Evolutionary conservation across 2,797 vertebrate species (phyloP).

Genomic region (Tympanoctomys barrerae): DNA sequence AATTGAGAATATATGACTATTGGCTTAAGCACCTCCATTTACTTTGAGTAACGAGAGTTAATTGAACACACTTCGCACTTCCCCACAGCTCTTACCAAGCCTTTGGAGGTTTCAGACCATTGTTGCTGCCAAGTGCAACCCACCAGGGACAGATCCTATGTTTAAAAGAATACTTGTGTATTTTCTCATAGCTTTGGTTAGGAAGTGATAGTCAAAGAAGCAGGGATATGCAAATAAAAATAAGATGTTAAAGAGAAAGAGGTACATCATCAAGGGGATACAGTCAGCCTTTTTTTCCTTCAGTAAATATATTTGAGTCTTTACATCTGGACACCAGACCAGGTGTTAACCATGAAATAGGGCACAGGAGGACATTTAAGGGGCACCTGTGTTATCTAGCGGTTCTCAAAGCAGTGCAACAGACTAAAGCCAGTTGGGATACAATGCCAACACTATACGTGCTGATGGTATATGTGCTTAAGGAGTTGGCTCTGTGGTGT

Average conservation of each 20-base stretch:
- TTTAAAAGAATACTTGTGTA: slow-evolving; percentile 65
- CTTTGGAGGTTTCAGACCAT: slow-evolving; percentile 57
- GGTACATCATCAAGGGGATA: background rate
- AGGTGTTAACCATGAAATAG: background rate
- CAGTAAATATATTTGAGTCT: background rate
- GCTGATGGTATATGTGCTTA: fast-evolving
- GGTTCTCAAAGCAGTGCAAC: fast-evolving
- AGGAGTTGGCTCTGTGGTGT: fast-evolving
- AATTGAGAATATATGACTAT: background rate
- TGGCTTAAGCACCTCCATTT: slow-evolving; percentile 75
- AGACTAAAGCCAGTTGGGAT: background rate
- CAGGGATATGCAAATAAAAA: slow-evolving; percentile 44
- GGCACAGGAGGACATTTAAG: background rate
- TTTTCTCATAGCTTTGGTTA: slow-evolving; percentile 61
- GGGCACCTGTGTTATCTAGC: background rate
- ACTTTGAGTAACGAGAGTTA: slow-evolving; percentile 73
- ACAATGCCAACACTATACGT: fast-evolving
- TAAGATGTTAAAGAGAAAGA: slow-evolving; percentile 58
- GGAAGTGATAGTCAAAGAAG: slow-evolving; percentile 49
- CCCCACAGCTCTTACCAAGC: slow-evolving; percentile 56
- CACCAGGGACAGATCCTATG: slow-evolving; percentile 71
- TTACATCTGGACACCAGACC: fast-evolving
- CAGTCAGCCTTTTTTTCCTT: background rate
- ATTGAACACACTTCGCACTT: slow-evolving; percentile 67
- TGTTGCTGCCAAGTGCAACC: slow-evolving; percentile 72